phyloP scores from a whole-genome alignment of 2,797 vertebrate genomes.

The Anguilla marmorata region DNA sequence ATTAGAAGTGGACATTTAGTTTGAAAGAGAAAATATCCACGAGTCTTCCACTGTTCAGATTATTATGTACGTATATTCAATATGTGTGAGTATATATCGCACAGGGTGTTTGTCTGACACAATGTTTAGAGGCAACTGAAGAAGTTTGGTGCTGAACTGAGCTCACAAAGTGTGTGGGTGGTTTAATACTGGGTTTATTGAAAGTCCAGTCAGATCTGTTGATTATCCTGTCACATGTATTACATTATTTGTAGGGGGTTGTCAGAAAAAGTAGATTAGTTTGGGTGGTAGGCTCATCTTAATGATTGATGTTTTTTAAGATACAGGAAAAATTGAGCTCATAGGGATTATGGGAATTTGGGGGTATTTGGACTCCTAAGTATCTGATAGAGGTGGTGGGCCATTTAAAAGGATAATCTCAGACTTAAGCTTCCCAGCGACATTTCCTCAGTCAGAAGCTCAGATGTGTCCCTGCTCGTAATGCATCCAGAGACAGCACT shows the following conservation, averaged over 20 bases:
- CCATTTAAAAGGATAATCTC: slow-evolving; percentile 10
- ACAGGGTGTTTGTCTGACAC: not conserved
- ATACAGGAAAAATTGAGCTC: not conserved
- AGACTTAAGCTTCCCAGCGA: not conserved
- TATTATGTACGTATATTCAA: not conserved
- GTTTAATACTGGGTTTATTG: not conserved
- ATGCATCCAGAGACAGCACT: not conserved
- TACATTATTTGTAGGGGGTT: not conserved
- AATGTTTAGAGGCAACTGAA: not conserved
- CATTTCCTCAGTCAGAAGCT: slow-evolving; percentile 1
- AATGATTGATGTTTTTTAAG: slow-evolving; percentile 5
- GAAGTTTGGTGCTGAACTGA: not conserved
- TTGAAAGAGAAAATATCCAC: not conserved
- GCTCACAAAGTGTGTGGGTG: not conserved
- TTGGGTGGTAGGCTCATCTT: not conserved
- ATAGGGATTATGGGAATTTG: not conserved
- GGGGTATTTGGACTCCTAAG: not conserved
- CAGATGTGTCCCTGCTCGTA: not conserved
- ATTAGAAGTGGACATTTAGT: not conserved
- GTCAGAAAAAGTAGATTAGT: not conserved
- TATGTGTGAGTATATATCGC: not conserved
- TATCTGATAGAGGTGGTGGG: not conserved
- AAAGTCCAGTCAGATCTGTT: not conserved
- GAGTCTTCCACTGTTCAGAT: not conserved
- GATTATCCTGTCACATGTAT: not conserved